Evolutionary conservation across 2,113 vertebrate genomes (phyloP), one percentile per base, ranked within the genome.

Genomic region (Ginglymostoma cirratum): DNA sequence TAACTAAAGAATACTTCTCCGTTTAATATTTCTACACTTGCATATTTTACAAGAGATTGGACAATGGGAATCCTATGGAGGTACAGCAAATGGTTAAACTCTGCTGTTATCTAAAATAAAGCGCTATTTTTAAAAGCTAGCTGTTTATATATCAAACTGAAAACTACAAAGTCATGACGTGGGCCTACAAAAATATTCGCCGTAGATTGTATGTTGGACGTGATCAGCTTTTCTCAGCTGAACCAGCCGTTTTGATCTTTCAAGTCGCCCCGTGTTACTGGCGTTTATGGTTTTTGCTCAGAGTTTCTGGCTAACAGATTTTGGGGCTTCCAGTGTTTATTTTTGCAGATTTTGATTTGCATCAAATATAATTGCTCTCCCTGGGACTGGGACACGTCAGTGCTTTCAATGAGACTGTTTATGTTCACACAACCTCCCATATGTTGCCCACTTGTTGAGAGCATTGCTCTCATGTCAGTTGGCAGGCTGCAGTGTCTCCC

Each of bases 81-180:
- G 12, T 52, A 30, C 17, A 1, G 3, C 12, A 72, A 72, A 95
- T 48, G 94, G 94, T 48, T 72, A 95, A 52, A 70, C 12, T 67
- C 7, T 23, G 14, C 45, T 30, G 30, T 8, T 34, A 70, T 34
- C 45, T 52, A 95, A 72, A 30, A 72, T 48, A 52, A 95, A 72
- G 14, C 0, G 27, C 69, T 52, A 72, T 95, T 72, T 30, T 72
- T 72, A 72, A 95, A 95, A 38, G 52, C 42, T 95, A 42, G 42
- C 48, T 72, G 23, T 72, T 52, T 72, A 24, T 42, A 69, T 94
- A 69, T 94, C 93, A 8, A 72, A 72, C 15, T 48, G 42, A 72
- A 72, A 72, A 76, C 42, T 66, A 72, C 94, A 70, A 72, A 72
- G 42, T 95, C n/a, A 30, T 95, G 65, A 45, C 70, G 66, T 95